Base-by-base conservation (phyloP, 2,797 vertebrate genomes). In the Jordanella pulchra region DNA sequence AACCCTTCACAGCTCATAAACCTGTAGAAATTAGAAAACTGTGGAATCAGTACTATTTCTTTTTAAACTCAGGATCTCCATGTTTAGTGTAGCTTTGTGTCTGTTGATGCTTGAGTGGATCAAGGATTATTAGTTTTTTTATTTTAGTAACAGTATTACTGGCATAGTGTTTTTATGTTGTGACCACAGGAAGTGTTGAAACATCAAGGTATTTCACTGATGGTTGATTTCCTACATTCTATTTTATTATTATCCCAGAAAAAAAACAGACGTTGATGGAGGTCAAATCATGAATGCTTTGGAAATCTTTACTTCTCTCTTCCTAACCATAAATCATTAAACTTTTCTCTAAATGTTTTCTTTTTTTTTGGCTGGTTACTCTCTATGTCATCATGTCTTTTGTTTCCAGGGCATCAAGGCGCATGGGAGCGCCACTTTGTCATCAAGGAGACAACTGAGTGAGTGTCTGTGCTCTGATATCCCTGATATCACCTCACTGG, bases 381-480 rank as follows among this genome's bases (percentile, higher is more conserved):
- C 64, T 87, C 72, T 91, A 79, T 90, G 78, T 90, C 87, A 90
- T 88, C 85, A 66, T 93, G 76, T 92, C 83, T 92, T 93, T 85
- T 92, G 84, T 86, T 93, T 93, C 79, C 92, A 94, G 92, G 91
- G 88, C 86, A 83, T 87, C 91, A 92, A 87, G 86, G 86, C 86
- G 87, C 91, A 90, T 25, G 88, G 89, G 88, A 89, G 89, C 78
- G 89, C 90, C 80, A 75, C 87, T 79, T 80, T 92, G 79, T 91
- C 90, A 50, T 91, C 93, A 91, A 90, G 88, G 91, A 94, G 91
- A 92, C 92, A 89, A 78, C 85, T 90, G 76, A 93, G 93, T 93
- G 91, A 94, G 93, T 95, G 92, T 91, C 89, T 92, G 80, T 89
- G 91, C 89, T 91, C 88, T 91, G 87, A 87, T 89, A 86, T 91